Percentiles rank a stretch among this genome's conserved stretches.
These are phyloP conservation scores for Myzus persicae DNA, from an alignment of 1,140 invertebrate genomes.

Conservation along the genomic window DNA sequence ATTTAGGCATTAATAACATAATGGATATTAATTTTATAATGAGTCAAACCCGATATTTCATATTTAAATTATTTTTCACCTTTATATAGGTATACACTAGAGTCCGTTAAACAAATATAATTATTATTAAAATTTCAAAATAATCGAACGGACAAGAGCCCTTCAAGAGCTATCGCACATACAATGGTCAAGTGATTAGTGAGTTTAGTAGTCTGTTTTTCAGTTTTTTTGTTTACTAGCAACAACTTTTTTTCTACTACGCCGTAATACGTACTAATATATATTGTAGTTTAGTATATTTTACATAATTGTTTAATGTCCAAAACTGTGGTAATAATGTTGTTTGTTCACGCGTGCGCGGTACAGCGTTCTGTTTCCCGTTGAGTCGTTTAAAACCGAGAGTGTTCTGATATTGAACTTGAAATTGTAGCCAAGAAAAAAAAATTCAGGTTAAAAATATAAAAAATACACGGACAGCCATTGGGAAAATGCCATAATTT, in stretches of 20 bases:
- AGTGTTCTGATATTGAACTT: conserved; percentile 20
- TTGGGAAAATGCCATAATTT: not conserved
- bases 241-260: conserved; percentile 1
- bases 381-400: not conserved
- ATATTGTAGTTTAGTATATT: not conserved
- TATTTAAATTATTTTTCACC: not conserved
- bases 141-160: not conserved
- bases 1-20: too few species aligned
- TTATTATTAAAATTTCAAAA: not conserved
- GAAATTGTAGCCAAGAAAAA: not conserved
- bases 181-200: not conserved
- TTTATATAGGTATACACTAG: not conserved
- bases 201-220: not conserved
- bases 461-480: not conserved
- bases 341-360: not conserved
- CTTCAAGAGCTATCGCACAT: not conserved
- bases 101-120: not conserved
- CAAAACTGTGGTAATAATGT: not conserved
- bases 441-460: not conserved
- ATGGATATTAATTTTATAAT: too few species aligned
- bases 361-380: not conserved
- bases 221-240: not conserved
- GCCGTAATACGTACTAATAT: not conserved
- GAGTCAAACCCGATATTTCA: too few species aligned
- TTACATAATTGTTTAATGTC: not conserved